Conservation (phyloP, 2,797 vertebrate species). For the Otolemur crassicaudatus region DNA sequence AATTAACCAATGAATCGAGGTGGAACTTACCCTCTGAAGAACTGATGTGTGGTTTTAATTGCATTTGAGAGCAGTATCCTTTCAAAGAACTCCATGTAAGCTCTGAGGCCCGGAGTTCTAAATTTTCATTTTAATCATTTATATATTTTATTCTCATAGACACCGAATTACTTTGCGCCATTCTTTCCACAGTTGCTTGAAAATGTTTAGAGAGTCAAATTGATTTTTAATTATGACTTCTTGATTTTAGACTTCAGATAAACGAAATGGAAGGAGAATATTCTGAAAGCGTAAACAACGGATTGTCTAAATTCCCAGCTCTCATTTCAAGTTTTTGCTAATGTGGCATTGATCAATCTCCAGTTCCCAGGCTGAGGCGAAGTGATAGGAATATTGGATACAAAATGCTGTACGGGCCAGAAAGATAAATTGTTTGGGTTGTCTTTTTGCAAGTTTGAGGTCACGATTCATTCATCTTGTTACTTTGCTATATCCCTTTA, state of each 20-base stretch:
- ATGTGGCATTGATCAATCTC: slow-evolving; percentile 92
- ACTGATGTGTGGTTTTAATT: background rate
- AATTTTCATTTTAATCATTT: background rate
- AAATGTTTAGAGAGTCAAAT: slow-evolving; percentile 84
- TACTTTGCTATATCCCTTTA: slow-evolving; percentile 94
- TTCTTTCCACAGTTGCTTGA: slow-evolving; percentile 46
- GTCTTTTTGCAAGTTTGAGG: slow-evolving; percentile 95
- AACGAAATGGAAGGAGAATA: slow-evolving; percentile 82
- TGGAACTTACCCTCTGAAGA: slow-evolving; percentile 33
- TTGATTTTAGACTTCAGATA: slow-evolving; percentile 82
- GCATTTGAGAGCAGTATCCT: background rate
- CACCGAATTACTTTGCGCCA: background rate
- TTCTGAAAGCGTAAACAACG: slow-evolving; percentile 85
- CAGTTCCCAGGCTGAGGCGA: slow-evolving; percentile 85
- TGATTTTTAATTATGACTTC: slow-evolving; percentile 86
- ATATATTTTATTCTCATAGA: slow-evolving; percentile 30
- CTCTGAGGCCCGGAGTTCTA: background rate
- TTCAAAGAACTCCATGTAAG: background rate
- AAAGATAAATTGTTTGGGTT: slow-evolving; percentile 95
- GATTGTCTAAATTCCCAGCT: slow-evolving; percentile 84
- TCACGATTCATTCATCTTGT: slow-evolving; percentile 97
- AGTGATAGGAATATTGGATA: slow-evolving; percentile 89
- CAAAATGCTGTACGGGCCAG: slow-evolving; percentile 89
- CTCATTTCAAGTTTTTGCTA: slow-evolving; percentile 87
- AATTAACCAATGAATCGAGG: slow-evolving; percentile 17